Evolutionary conservation across 2,888 invertebrate species (phyloP), one percentile per base, ranked within the genome.

Genomic region (Oscheius sp.): DNA sequence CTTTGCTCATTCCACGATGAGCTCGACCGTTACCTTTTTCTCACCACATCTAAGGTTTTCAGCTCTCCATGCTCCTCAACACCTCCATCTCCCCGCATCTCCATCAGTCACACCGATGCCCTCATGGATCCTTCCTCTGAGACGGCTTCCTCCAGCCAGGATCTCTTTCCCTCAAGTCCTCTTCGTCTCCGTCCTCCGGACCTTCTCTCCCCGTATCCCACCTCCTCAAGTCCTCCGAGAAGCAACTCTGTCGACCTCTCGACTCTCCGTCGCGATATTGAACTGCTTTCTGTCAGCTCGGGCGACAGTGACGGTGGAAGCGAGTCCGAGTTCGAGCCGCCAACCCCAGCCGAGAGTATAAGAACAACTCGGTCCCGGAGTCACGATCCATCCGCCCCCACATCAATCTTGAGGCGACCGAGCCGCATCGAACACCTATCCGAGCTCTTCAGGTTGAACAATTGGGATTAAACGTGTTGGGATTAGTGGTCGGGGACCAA

Each of bases 181-280:
- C 68, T 80, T n/a, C 78, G 78, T n/a, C 79, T 81, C 42, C 79
- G 79, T 62, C 79, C 81, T 9, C 83, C 80, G 0, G 70, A 77
- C 13, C 75, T 82, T 2, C 75, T 83, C 13, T 77, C 81, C 33
- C 83, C 81, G 2, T 80, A 80, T 58, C 80, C 81, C n/a, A 82
- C 81, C 48, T 78, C 79, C 3, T 77, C 78, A 51, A 79, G 80
- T 47, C 87, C 88, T 50, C 87, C 88, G 47, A 74, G 88, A 50
- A 85, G 85, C n/a, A 88, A 87, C 75, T 86, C 86, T 13, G 83
- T 88, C 74, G 88, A 88, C 75, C 66, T 88, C 51, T 87, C 87
- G 3, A 86, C 84, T 7, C 79, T 88, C 9, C 77, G 87, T n/a
- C 60, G 87, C 35, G 87, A 87, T 74, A 86, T 88, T 58, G 88